Conservation (phyloP, 2,113 vertebrate genomes). For the Halcyon malimbica region DNA sequence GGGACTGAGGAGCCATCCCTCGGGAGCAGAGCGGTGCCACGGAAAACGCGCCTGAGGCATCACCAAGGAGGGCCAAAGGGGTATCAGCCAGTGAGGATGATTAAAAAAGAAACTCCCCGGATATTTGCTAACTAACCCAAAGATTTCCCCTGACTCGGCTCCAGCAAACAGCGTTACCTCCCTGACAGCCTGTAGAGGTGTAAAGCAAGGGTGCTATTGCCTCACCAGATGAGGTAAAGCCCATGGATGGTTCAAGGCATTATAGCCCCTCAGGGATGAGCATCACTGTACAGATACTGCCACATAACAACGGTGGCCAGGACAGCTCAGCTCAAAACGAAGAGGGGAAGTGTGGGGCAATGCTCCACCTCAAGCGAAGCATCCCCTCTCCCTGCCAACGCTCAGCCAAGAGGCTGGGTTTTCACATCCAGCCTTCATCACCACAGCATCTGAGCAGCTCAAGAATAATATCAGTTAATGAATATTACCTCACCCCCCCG, state of each 20-base stretch:
- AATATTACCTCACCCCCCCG: slow-evolving; percentile 52
- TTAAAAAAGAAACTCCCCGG: not conserved
- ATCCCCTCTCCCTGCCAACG: not conserved
- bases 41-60: not conserved
- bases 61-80: not conserved
- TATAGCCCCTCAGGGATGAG: not conserved
- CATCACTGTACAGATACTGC: not conserved
- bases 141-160: not conserved
- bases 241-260: not conserved
- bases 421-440: slow-evolving; percentile 23
- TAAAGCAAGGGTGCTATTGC: not conserved
- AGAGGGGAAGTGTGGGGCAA: not conserved
- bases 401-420: not conserved
- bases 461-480: slow-evolving; percentile 58
- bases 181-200: not conserved
- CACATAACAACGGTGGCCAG: not conserved
- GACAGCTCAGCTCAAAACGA: not conserved
- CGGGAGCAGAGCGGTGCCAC: not conserved
- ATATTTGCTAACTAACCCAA: not conserved
- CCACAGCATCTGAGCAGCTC: slow-evolving; percentile 46
- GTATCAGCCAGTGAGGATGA: not conserved
- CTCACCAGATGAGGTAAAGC: not conserved
- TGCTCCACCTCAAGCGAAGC: not conserved
- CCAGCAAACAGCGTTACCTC: not conserved
- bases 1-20: not conserved